phyloP scores from a whole-genome alignment of 2,888 invertebrate genomes.

The Dicranocentrus wangi region DNA sequence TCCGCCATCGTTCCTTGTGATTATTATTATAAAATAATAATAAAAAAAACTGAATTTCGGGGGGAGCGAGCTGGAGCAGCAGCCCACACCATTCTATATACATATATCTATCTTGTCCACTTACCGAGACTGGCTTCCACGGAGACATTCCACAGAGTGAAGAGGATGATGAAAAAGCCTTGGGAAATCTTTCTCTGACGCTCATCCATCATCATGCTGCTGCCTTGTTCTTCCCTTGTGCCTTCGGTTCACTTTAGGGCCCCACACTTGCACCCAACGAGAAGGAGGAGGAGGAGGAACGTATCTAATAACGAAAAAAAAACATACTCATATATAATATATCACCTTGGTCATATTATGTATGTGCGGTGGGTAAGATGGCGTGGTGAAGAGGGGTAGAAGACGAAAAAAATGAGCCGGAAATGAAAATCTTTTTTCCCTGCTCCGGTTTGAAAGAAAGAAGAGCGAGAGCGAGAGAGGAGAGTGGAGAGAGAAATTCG shows the following conservation, averaged over 20 bases:
- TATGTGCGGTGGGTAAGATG: background rate
- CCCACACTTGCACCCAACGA: slow-evolving; percentile 9
- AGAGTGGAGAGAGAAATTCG: background rate
- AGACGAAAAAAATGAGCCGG: slow-evolving; percentile 33
- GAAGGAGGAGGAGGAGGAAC: slow-evolving; percentile 1
- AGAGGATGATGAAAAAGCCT: slow-evolving; percentile 64
- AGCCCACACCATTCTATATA: too few relatives aligned
- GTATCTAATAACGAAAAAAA: slow-evolving; percentile 12
- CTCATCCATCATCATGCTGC: slow-evolving; percentile 58
- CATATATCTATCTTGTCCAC: too few relatives aligned
- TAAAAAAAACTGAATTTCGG: too few relatives aligned
- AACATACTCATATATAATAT: background rate
- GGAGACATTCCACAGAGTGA: slow-evolving; percentile 63
- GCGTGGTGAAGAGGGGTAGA: background rate
- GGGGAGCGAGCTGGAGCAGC: too few relatives aligned
- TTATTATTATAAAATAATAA: too few relatives aligned
- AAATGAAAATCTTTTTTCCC: slow-evolving; percentile 44
- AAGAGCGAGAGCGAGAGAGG: background rate
- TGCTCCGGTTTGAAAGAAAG: background rate
- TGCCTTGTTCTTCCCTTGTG: background rate
- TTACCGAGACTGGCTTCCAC: slow-evolving; percentile 61
- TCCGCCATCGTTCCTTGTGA: too few relatives aligned
- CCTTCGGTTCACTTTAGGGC: background rate
- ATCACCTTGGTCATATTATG: background rate
- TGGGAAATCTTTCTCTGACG: slow-evolving; percentile 62